Base-by-base conservation (phyloP, 2,888 invertebrate genomes). In the Thumatha senex region DNA sequence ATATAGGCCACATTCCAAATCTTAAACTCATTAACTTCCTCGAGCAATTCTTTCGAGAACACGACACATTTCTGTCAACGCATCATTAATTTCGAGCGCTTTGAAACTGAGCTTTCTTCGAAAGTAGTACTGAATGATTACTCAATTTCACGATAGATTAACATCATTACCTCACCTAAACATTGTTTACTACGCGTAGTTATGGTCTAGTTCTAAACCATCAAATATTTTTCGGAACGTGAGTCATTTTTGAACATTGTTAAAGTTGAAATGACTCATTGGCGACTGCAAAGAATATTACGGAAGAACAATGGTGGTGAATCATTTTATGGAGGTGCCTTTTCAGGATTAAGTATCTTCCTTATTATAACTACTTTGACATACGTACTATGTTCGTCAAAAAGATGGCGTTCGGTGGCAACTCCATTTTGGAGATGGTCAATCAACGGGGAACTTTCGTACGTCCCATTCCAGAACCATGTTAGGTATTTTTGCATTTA, bases 1-100 rank as follows among this genome's bases (percentile, higher is more conserved):
- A 86, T 80, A 66, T 79, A 70, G 87, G 80, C 66, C 86, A 76
- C 68, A 82, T 83, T 79, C 81, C 76, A 65, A 67, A 75, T 72
- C 78, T 67, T 68, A 67, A 69, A 76, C 70, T 78, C 79, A 72
- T 77, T 75, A 74, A 70, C 80, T 82, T 80, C 78, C 82, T 73
- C 67, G 54, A 51, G 79, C 77, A 70, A 74, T 75, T 74, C 62
- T 73, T 76, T 72, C 70, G 70, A 70, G 78, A 76, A 67, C 75
- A 60, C 74, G 77, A 70, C 79, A 78, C 72, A 78, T 74, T 69
- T 81, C 70, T 79, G 80, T 82, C 80, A 67, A 36, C 70, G 72
- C 64, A 70, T 76, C 70, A 81, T 76, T 78, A 76, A 68, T 72
- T 61, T 63, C 67, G 12, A 47, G 15, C 44, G 18, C 40, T 40